These are phyloP conservation scores for Psammodynastes pulverulentus DNA, from an alignment of 2,113 vertebrate genomes.

Conservation along the genomic window DNA sequence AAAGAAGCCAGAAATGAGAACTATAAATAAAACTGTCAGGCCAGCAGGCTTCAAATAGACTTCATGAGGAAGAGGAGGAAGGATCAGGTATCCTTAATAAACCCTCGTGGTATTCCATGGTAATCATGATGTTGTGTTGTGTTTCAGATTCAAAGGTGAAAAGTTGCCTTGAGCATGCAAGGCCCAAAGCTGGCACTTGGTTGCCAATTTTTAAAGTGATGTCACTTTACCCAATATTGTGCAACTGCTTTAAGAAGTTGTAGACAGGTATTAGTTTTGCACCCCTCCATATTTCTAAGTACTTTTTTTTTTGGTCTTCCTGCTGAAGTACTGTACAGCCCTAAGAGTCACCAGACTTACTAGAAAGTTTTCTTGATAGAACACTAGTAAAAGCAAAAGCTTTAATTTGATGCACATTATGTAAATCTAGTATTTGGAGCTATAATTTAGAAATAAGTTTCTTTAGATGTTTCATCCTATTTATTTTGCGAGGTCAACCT, in stretches of 20 bases:
- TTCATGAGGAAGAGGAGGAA: not conserved
- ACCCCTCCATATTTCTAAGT: not conserved
- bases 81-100: not conserved
- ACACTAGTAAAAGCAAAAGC: not conserved
- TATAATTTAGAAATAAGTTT: not conserved
- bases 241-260: not conserved
- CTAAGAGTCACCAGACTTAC: not conserved
- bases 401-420: not conserved
- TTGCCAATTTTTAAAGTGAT: not conserved
- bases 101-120: not conserved
- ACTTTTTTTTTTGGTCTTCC: not conserved
- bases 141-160: not conserved
- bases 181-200: not conserved
- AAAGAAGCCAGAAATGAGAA: not conserved
- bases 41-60: too few species aligned
- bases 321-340: not conserved
- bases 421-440: not conserved
- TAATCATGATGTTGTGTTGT: not conserved
- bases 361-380: not conserved
- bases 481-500: not conserved
- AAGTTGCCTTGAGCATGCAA: not conserved
- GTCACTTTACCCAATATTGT: not conserved
- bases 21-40: not conserved
- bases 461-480: not conserved
- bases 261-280: not conserved